A percentile compares a stretch with the other conserved stretches of the same genome.
Conservation (phyloP, 2,797 vertebrate species). For the Helarctos malayanus region DNA sequence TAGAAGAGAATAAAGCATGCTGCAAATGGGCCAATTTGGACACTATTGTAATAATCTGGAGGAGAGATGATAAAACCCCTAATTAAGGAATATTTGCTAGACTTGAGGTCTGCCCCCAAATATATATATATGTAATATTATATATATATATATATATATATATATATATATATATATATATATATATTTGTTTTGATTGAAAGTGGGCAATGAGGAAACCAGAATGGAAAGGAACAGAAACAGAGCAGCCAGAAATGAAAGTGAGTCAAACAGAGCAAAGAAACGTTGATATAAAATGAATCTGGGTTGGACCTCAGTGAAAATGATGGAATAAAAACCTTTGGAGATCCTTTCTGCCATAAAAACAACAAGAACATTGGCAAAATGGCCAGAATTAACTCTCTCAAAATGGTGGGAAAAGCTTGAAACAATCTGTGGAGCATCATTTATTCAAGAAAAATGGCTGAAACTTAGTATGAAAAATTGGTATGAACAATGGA, state of each 20-base stretch:
- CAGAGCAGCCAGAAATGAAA: not conserved
- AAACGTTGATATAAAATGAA: not conserved
- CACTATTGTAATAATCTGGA: not conserved
- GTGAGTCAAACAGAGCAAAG: not conserved
- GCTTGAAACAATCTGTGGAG: not conserved
- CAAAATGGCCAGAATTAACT: not conserved
- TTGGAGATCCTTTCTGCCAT: not conserved
- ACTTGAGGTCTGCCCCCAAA: not conserved
- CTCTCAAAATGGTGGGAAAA: not conserved
- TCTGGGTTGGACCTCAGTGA: not conserved
- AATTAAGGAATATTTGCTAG: not conserved
- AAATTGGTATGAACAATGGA: not conserved
- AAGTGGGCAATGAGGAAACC: not conserved
- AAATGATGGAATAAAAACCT: not conserved
- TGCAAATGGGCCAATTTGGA: not conserved
- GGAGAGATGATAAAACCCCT: not conserved
- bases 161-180: too few species aligned
- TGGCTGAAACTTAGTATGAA: not conserved
- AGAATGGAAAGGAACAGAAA: not conserved
- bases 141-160: too few species aligned
- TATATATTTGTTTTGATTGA: not conserved
- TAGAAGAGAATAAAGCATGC: not conserved
- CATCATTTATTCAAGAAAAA: slow-evolving; percentile 30
- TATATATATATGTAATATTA: too few species aligned
- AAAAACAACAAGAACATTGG: not conserved